Base-by-base conservation (phyloP, 2,888 invertebrate genomes). In the Neria commutata region DNA sequence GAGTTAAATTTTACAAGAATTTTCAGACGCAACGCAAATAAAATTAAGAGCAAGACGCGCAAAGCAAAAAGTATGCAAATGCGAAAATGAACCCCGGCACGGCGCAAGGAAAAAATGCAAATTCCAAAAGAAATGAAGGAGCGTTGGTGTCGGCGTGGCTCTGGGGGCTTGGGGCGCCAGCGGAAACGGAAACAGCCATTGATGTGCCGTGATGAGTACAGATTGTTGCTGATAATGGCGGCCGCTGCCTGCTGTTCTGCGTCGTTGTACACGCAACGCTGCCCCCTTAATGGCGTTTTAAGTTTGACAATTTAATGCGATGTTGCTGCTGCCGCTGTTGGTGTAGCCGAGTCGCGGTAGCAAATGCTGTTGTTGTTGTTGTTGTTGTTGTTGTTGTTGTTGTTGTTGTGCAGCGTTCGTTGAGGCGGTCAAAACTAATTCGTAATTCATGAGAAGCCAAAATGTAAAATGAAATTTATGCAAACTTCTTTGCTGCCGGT, bases 391-490 rank as follows among this genome's bases (percentile, higher is more conserved):
- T 26, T 51, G 2, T n/a, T n/a, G n/a, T n/a, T 17, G 19, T 8
- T 34, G 19, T 25, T 49, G 10, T 45, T 1, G 16, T 21, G 23
- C 11, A n/a, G 19, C n/a, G 21, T 5, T 17, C 58, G 52, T 51
- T 67, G 55, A 60, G 59, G 59, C 62, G 62, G 59, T 65, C 60
- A 60, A 63, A 65, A 61, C 64, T 64, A 65, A 64, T 67, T 67
- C n/a, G 65, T 54, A 54, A 47, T 19, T 25, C 48, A 21, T 42
- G 17, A 21, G 21, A 42, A 42, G 14, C 21, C 3, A 48, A 40
- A 56, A 49, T 37, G 51, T 17, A 37, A 45, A 17, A 51, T 47
- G 53, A 52, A 61, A 59, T 61, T 65, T 65, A 65, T 65, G 64
- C 64, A 62, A 65, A 65, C 57, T 25, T 52, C 17, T 42, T 24